Base-by-base conservation (phyloP, 2,888 invertebrate species). In the Frankliniella intonsa region DNA sequence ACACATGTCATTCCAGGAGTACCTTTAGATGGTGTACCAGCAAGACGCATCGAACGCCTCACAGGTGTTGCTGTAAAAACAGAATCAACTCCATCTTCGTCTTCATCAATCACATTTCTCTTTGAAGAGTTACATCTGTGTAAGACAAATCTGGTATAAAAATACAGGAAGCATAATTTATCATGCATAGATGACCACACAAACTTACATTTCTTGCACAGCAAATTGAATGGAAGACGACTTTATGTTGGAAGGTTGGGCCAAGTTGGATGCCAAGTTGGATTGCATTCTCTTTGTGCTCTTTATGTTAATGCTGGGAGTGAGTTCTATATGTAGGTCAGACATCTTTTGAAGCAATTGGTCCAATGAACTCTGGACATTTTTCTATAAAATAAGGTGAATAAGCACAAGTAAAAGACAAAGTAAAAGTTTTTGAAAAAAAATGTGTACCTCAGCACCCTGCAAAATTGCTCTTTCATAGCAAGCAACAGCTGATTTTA, bases 171-270 rank as follows among this genome's bases (percentile, higher is more conserved):
- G 10, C 12, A 9, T 25, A 1, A 25, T 0, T 10, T 2, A 0
- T 22, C 12, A 22, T 8, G 8, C 22, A 76, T 22, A 25, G 8
- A 22, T 11, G 5, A 11, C 0, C 5, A 25, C 12, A 25, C 10
- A 86, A 51, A 84, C 81, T 82, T 85, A 85, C 80, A 86, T 86
- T 83, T 87, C 86, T 83, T 90, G 90, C 12, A 91, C 90, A 0
- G 91, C 91, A 85, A 91, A 91, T 65, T 90, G 86, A 27, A 92
- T 91, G 7, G 91, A 89, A 0, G 90, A 90, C 50, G 91, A 91
- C 84, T 91, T 91, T 0, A 91, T 89, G 84, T 91, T 91, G 84
- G 90, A 89, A 0, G 90, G 90, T 82, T 91, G 90, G 17, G 90
- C 86, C 25, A 55, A 81, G 90, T 83, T 50, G 86, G 38, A 38